Percentiles rank a stretch among this genome's conserved stretches.
Conservation (phyloP, 2,797 vertebrate genomes). For the Otolemur crassicaudatus region DNA sequence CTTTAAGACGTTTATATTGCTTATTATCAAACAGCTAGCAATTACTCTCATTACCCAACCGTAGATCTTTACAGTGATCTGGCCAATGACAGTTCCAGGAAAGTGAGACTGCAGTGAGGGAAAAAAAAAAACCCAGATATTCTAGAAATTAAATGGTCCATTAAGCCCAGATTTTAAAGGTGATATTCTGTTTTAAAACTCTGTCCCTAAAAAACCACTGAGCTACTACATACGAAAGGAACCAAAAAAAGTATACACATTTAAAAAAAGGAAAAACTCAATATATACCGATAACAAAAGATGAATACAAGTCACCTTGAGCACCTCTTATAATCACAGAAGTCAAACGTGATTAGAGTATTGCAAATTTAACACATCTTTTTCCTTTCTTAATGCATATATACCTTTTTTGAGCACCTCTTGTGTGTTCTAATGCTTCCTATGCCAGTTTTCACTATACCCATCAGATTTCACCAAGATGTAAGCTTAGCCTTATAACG, state of each 20-base stretch:
- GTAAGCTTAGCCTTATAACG: background rate
- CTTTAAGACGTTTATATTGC: background rate
- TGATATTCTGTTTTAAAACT: constrained; percentile 10
- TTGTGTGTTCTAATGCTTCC: background rate
- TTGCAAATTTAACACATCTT: no score
- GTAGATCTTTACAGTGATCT: background rate
- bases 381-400: no score
- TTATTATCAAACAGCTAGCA: background rate
- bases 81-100: background rate
- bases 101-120: background rate
- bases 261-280: no score
- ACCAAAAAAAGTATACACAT: no score
- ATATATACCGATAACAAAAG: no score
- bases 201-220: background rate
- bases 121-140: background rate
- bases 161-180: constrained; percentile 1
- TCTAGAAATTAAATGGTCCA: constrained; percentile 20
- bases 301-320: no score
- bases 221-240: background rate
- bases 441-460: background rate
- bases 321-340: no score
- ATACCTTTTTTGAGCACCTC: no score
- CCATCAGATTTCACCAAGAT: background rate
- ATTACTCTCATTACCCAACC: background rate
- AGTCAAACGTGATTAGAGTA: no score